These are phyloP conservation scores for Papilio protenor DNA, from an alignment of 2,888 invertebrate genomes.

Conservation along the genomic window DNA sequence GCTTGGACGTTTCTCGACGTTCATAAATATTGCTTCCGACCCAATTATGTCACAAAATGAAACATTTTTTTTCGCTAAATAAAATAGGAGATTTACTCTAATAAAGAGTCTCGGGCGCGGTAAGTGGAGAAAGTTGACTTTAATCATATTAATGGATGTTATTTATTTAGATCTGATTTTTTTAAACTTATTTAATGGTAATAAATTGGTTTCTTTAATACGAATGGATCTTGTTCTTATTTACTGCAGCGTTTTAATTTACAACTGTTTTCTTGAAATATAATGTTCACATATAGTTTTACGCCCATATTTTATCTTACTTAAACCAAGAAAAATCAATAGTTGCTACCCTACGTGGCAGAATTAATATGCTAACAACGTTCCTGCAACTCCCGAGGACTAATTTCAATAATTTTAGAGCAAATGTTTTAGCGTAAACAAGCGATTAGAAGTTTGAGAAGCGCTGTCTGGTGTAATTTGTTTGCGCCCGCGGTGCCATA, in stretches of 20 bases:
- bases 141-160: conserved; percentile 44
- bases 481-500: conserved; percentile 60
- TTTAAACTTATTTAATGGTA: background rate
- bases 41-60: conserved; percentile 61
- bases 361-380: conserved; percentile 22
- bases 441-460: conserved; percentile 66
- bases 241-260: background rate
- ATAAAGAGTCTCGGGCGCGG: conserved; percentile 34
- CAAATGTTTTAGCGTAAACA: conserved; percentile 56
- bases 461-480: conserved; percentile 68
- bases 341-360: background rate
- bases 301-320: background rate
- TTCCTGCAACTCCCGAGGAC: conserved; percentile 28
- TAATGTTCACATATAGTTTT: background rate
- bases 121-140: conserved; percentile 26
- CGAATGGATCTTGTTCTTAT: background rate
- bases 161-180: conserved; percentile 37
- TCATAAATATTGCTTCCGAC: conserved; percentile 65
- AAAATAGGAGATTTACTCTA: conserved; percentile 39
- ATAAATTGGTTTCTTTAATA: conserved; percentile 5
- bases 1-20: conserved; percentile 65
- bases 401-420: conserved; percentile 50
- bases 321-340: background rate
- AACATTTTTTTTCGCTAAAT: conserved; percentile 40
- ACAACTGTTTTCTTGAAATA: background rate